phyloP scores from a whole-genome alignment of 2,797 vertebrate genomes.

The Micromesistius poutassou region DNA sequence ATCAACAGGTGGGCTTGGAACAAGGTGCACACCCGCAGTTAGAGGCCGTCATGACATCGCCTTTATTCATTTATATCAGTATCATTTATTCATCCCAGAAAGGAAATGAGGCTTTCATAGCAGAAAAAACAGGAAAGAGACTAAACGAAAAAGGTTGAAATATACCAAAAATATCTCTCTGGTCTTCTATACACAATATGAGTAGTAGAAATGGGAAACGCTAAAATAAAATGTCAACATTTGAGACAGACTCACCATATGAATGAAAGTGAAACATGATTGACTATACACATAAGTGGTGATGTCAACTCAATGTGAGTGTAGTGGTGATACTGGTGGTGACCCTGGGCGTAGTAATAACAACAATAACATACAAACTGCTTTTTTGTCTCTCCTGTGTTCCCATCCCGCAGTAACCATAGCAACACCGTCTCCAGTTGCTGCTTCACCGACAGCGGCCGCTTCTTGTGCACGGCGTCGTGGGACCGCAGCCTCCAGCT shows the following conservation, averaged over 20 bases:
- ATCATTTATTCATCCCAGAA: too few relatives aligned
- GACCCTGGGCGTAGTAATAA: background rate
- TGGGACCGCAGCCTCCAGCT: conserved; percentile 79
- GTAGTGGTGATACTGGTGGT: background rate
- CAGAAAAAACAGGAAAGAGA: too few relatives aligned
- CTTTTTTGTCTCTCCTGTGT: background rate
- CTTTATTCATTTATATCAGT: too few relatives aligned
- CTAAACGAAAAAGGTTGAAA: too few relatives aligned
- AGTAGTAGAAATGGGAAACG: background rate
- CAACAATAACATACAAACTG: conserved; percentile 38
- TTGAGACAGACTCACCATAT: background rate
- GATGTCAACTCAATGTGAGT: too few relatives aligned
- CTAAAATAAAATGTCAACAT: background rate
- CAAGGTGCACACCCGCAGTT: too few relatives aligned
- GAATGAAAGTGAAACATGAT: background rate
- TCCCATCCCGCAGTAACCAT: conserved; percentile 65
- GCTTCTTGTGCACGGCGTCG: conserved; percentile 75
- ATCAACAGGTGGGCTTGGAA: conserved; percentile 41
- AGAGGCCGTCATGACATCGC: too few relatives aligned
- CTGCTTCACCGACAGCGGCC: conserved; percentile 73
- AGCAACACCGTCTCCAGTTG: conserved; percentile 70
- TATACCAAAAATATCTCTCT: too few relatives aligned
- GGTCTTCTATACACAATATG: background rate
- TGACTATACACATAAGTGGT: too few relatives aligned
- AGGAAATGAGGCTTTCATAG: too few relatives aligned